These are phyloP conservation scores for Thymallus thymallus DNA, from an alignment of 2,113 vertebrate species.

Conservation along the genomic window DNA sequence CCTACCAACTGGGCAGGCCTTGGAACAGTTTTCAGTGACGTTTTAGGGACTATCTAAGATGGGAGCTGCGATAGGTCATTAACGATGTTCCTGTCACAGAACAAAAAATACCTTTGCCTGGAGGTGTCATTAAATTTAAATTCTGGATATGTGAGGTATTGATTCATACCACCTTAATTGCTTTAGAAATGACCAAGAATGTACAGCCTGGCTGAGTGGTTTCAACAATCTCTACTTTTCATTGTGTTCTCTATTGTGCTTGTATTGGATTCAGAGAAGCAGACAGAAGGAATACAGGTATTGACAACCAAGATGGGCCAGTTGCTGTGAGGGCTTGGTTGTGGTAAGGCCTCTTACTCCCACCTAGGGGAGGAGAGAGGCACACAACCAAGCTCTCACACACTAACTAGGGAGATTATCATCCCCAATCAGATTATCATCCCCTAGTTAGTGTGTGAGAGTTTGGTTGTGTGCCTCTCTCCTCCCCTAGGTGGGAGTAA, in stretches of 20 bases:
- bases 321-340: too few relatives aligned
- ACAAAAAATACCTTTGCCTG: slow-evolving; percentile 39
- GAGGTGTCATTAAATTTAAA: slow-evolving; percentile 55
- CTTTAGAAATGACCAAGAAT: slow-evolving; percentile 35
- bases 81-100: slow-evolving; percentile 59
- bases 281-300: neutral
- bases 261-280: neutral
- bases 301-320: too few relatives aligned
- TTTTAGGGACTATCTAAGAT: slow-evolving; percentile 36
- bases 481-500: too few relatives aligned
- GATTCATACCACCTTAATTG: slow-evolving; percentile 55
- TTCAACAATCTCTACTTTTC: slow-evolving; percentile 1
- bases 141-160: slow-evolving; percentile 49
- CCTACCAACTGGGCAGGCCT: slow-evolving; percentile 32
- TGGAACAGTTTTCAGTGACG: slow-evolving; percentile 39
- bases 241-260: neutral
- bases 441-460: too few relatives aligned
- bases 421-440: too few relatives aligned
- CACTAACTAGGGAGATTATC: too few relatives aligned
- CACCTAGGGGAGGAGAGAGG: too few relatives aligned
- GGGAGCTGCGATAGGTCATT: slow-evolving; percentile 52
- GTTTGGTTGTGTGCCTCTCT: too few relatives aligned
- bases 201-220: slow-evolving; percentile 5
- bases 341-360: too few relatives aligned
- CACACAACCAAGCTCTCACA: too few relatives aligned